phyloP scores from a whole-genome alignment of 2,888 invertebrate genomes.

The Xanthorhoe spadicearia region DNA sequence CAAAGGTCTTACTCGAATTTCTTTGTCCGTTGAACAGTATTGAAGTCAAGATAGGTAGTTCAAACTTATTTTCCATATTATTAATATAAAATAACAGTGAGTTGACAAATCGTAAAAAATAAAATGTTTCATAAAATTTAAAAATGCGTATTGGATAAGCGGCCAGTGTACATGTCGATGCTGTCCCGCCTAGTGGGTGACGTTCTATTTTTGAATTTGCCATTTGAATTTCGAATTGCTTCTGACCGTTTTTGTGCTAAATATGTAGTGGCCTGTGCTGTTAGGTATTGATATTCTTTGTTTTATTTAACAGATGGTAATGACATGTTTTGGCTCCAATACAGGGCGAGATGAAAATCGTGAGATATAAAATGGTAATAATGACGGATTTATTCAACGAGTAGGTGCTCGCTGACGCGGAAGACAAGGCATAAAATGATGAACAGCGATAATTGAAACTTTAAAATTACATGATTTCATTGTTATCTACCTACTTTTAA shows the following conservation, averaged over 20 bases:
- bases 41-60: too few species aligned
- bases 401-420: too few species aligned
- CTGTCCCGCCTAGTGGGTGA: constrained; percentile 28
- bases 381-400: constrained; percentile 11
- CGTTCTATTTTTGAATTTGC: constrained; percentile 40
- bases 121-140: neutral
- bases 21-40: too few species aligned
- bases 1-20: too few species aligned
- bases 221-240: constrained; percentile 39
- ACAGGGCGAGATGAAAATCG: constrained; percentile 5
- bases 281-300: constrained; percentile 19
- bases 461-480: too few species aligned
- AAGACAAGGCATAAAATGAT: too few species aligned
- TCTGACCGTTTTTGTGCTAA: constrained; percentile 35
- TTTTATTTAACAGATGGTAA: constrained; percentile 18
- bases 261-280: constrained; percentile 33
- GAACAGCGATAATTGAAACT: too few species aligned
- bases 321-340: constrained; percentile 1
- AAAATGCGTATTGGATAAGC: neutral
- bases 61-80: too few species aligned
- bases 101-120: neutral
- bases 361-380: constrained; percentile 5
- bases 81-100: too few species aligned
- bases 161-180: neutral
- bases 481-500: too few species aligned